Percentiles rank a stretch among this genome's conserved stretches.
phyloP scores from a whole-genome alignment of 2,113 vertebrate species.

The Pycnonotus jocosus region DNA sequence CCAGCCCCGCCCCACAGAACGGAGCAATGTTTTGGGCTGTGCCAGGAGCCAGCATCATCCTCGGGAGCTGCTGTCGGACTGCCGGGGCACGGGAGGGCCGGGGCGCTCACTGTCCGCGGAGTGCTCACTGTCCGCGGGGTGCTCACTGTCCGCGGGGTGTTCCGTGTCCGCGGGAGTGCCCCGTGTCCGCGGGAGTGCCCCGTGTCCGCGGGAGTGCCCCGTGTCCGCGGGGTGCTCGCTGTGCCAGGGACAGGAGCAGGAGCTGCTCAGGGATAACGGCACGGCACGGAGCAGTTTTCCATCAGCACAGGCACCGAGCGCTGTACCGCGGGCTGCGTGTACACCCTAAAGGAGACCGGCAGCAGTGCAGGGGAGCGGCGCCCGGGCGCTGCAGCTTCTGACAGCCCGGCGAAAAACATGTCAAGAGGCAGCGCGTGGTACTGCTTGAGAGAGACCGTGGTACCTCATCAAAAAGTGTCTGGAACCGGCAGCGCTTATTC shows the following conservation, averaged over 20 bases:
- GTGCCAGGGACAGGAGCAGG: rapidly evolving
- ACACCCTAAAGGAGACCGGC: neutral
- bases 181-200: neutral
- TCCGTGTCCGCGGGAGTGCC: no score
- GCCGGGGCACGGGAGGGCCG: no score
- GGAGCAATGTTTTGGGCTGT: rapidly evolving
- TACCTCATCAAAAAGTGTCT: neutral
- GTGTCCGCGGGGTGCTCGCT: rapidly evolving
- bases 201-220: no score
- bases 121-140: neutral
- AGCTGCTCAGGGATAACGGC: rapidly evolving
- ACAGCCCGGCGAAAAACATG: rapidly evolving
- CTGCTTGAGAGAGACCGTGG: neutral
- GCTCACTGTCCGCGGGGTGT: no score
- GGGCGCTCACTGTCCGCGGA: no score
- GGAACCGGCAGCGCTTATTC: neutral
- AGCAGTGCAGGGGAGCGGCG: neutral
- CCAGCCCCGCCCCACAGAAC: rapidly evolving
- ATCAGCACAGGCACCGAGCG: rapidly evolving
- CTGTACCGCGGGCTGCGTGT: neutral
- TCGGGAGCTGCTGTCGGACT: no score
- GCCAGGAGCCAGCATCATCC: no score
- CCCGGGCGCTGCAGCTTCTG: rapidly evolving
- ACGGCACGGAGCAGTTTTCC: rapidly evolving
- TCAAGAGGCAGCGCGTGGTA: neutral